Base-by-base conservation (phyloP, 92 coral and sea anemone genomes). In the Heteractis magnifica region DNA sequence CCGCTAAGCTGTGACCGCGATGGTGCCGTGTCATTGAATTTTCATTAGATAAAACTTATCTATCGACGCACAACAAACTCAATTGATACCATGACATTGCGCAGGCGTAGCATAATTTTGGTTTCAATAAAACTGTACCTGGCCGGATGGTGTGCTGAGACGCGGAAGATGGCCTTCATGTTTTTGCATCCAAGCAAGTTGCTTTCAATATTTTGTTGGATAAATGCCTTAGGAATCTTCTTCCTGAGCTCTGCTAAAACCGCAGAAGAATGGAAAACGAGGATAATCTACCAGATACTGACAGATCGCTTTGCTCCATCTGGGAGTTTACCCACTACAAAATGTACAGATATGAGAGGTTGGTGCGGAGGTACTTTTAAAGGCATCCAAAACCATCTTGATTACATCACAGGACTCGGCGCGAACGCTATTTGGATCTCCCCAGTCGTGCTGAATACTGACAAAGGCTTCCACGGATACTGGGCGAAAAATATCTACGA, bases 401-500 rank as follows among this genome's bases (percentile, higher is more conserved):
- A 92, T 51, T 92, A 92, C 85, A 92, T 92, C 77, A 79, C 90
- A 13, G 92, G 85, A 13, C 88, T 93, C 58, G 97, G 97, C 2
- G 90, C 83, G 4, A 90, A 90, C 49, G 97, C 97, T 9, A 88
- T 93, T 16, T 93, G 97, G 97, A 90, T 93, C 65, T 90, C 97
- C 1, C 97, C 97, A 8, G 77, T 93, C 16, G 92, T 90, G 56
- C 78, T 79, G 15, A 93, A 93, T 72, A 90, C 92, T 9, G 90
- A 81, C 14, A 81, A 83, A 49, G 97, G 97, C 53, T 93, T 78
- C 68, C 97, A 93, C 70, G 97, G 97, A 23, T 93, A 93, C 84
- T 93, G 97, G 97, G 94, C 94, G 12, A 91, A 90, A 34, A 71
- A 93, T 76, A 88, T 93, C 77, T 93, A 75, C 79, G 82, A 93